phyloP scores from a whole-genome alignment of 2,113 vertebrate species.

The Himantopus leucocephalus region DNA sequence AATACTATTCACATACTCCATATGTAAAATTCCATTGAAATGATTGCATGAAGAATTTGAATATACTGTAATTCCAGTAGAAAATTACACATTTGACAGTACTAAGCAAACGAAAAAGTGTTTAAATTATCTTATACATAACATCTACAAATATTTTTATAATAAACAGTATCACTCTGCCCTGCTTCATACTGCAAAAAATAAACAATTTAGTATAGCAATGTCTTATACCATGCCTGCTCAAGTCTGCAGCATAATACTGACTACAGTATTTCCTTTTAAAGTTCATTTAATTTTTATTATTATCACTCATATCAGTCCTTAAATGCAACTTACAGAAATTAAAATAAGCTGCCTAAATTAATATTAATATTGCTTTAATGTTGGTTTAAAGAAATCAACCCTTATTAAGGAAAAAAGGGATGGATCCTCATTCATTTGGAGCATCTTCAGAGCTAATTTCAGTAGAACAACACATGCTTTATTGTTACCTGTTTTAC shows the following conservation, averaged over 20 bases:
- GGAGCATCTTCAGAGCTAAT: background rate
- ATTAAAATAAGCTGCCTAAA: background rate
- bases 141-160: background rate
- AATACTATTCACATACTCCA: background rate
- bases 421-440: background rate
- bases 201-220: background rate
- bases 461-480: background rate
- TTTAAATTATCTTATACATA: background rate
- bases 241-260: background rate
- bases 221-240: background rate
- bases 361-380: background rate
- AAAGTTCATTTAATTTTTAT: background rate
- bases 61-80: background rate
- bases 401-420: background rate
- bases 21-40: background rate
- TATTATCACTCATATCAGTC: background rate
- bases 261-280: background rate
- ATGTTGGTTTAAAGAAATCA: background rate
- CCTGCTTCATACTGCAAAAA: background rate
- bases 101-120: background rate
- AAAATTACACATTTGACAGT: background rate
- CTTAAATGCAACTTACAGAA: background rate
- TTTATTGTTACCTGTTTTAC: background rate
- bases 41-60: background rate
- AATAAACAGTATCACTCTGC: background rate